These are phyloP conservation scores for Centropristis striata DNA, from an alignment of 2,113 vertebrate species.

Conservation along the genomic window DNA sequence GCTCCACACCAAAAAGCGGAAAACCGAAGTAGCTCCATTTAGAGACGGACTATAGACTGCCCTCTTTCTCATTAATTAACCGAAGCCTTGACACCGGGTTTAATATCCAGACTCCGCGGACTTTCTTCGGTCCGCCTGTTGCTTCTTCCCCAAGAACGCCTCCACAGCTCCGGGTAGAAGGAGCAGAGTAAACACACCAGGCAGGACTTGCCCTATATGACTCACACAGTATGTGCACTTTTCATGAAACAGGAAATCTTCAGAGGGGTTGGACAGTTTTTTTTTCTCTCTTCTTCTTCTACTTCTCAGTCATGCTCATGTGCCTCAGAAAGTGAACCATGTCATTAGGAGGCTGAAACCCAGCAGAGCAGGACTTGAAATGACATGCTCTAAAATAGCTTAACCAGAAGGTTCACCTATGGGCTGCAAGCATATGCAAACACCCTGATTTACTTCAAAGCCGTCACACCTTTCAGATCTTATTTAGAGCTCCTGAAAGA, in stretches of 20 bases:
- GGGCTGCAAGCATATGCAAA: constrained; percentile 28
- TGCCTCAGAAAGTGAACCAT: constrained; percentile 56
- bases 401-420: constrained; percentile 29
- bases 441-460: constrained; percentile 36
- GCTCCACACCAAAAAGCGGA: constrained; percentile 78
- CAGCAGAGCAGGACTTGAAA: constrained; percentile 65
- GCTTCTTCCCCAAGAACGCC: constrained; percentile 19
- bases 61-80: constrained; percentile 68
- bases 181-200: constrained; percentile 56
- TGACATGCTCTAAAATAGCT: constrained; percentile 66
- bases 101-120: constrained; percentile 40
- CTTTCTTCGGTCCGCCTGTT: constrained; percentile 48
- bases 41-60: constrained; percentile 41
- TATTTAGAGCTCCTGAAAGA: constrained; percentile 6
- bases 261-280: constrained; percentile 76
- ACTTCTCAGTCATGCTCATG: constrained; percentile 54
- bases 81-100: constrained; percentile 28
- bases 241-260: constrained; percentile 82
- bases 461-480: constrained; percentile 13
- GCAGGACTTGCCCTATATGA: constrained; percentile 69
- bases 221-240: constrained; percentile 64
- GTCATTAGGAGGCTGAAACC: constrained; percentile 73
- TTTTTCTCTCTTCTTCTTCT: constrained; percentile 26
- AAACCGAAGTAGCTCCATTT: constrained; percentile 79
- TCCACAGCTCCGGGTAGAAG: constrained; percentile 36